Evolutionary conservation across 2,797 vertebrate genomes (phyloP).

Genomic region (Lepus oiostolus): DNA sequence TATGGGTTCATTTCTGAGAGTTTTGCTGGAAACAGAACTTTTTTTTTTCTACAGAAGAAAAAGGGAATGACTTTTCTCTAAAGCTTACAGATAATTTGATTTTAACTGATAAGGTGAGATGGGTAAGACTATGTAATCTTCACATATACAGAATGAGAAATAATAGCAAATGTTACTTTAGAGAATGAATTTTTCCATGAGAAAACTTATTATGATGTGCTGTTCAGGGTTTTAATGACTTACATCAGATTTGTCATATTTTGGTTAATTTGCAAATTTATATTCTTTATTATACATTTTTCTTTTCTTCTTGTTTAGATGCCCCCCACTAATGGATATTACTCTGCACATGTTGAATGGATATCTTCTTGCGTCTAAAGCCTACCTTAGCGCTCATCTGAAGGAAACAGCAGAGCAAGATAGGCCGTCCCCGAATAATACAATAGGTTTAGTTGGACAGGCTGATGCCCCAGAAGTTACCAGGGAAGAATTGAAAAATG

Average conservation of each 20-base stretch:
- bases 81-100: conserved; percentile 2
- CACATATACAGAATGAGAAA: conserved; percentile 43
- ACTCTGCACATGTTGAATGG: conserved; percentile 98
- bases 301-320: conserved; percentile 88
- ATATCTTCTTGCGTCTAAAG: conserved; percentile 97
- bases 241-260: conserved; percentile 35
- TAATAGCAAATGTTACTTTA: conserved; percentile 23
- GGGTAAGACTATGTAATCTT: conserved; percentile 7
- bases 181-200: conserved; percentile 53
- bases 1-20: conserved; percentile 5
- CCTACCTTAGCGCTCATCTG: conserved; percentile 96
- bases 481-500: conserved; percentile 98
- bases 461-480: conserved; percentile 97
- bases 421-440: conserved; percentile 92
- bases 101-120: conserved; percentile 30
- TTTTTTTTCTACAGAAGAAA: conserved; percentile 40
- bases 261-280: background rate
- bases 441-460: conserved; percentile 91
- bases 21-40: background rate
- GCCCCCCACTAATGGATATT: conserved; percentile 97
- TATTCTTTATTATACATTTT: background rate
- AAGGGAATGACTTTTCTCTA: background rate
- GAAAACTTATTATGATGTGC: background rate
- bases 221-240: conserved; percentile 34
- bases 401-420: conserved; percentile 98